Conservation (phyloP, 2,888 invertebrate genomes). For the Trilocha varians region DNA sequence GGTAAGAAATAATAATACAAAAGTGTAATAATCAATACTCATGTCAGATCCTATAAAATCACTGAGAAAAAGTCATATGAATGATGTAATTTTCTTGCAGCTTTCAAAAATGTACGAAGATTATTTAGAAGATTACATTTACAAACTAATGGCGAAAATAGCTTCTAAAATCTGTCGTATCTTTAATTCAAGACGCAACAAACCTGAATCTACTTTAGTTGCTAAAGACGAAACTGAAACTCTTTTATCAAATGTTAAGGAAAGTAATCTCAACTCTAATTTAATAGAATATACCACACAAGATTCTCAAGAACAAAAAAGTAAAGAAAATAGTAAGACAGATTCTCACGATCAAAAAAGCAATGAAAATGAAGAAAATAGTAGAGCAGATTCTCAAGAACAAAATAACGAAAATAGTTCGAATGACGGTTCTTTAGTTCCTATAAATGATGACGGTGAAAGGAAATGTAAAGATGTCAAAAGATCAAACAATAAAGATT, state of each 20-base stretch:
- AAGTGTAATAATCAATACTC: neutral
- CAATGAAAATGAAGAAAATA: constrained; percentile 5
- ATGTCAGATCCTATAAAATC: neutral
- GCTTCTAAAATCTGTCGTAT: constrained; percentile 39
- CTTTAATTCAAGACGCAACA: constrained; percentile 26
- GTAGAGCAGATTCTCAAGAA: too few species aligned
- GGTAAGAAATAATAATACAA: constrained; percentile 60
- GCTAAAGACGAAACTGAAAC: neutral
- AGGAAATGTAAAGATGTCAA: constrained; percentile 6
- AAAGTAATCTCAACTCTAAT: neutral
- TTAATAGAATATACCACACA: too few species aligned
- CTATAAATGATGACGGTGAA: constrained; percentile 10
- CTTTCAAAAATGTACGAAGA: constrained; percentile 84
- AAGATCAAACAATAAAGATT: constrained; percentile 9
- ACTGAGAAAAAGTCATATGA: neutral
- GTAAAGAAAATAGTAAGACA: too few species aligned
- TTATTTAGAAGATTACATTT: constrained; percentile 77
- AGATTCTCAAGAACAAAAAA: too few species aligned
- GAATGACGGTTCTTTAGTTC: neutral
- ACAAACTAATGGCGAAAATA: constrained; percentile 58
- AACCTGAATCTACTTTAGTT: constrained; percentile 13
- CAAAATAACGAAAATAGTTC: too few species aligned
- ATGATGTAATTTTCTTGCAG: constrained; percentile 36
- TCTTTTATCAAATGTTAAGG: neutral
- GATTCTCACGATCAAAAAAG: neutral